A percentile compares a stretch with the other conserved stretches of the same genome.
Evolutionary conservation across 2,797 vertebrate genomes (phyloP).

Genomic region (Diplodus puntazzo): DNA sequence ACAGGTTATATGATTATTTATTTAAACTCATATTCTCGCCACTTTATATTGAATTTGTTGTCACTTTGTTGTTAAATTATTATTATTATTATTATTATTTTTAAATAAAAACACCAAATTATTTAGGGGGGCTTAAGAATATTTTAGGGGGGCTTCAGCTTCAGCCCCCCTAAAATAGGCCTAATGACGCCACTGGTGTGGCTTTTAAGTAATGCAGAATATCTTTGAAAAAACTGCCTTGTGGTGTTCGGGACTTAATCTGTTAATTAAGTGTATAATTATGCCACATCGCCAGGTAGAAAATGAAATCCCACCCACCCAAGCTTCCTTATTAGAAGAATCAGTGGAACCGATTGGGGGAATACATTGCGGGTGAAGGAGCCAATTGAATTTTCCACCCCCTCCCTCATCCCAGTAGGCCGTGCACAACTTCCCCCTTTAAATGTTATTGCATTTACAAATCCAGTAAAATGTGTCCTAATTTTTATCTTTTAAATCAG

Average conservation of each 20-base stretch:
- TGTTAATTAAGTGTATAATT: slow-evolving; percentile 62
- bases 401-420: slow-evolving; percentile 32
- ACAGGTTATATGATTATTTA: too few species aligned
- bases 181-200: neutral
- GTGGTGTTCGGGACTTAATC: slow-evolving; percentile 35
- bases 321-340: slow-evolving; percentile 36
- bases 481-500: slow-evolving; percentile 76
- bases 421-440: slow-evolving; percentile 16
- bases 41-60: too few species aligned
- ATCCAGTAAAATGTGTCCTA: slow-evolving; percentile 75
- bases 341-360: slow-evolving; percentile 48
- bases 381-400: slow-evolving; percentile 45
- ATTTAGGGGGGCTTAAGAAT: too few species aligned
- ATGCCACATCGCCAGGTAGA: slow-evolving; percentile 56
- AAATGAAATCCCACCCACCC: slow-evolving; percentile 55
- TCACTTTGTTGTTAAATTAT: too few species aligned
- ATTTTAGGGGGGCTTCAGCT: too few species aligned
- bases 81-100: too few species aligned
- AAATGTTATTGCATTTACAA: slow-evolving; percentile 75
- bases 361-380: slow-evolving; percentile 43
- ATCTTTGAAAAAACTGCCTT: neutral
- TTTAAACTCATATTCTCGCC: too few species aligned
- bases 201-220: neutral
- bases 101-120: too few species aligned
- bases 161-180: too few species aligned